Evolutionary conservation across 2,797 vertebrate species (phyloP).

Genomic region (Trachops cirrhosus): DNA sequence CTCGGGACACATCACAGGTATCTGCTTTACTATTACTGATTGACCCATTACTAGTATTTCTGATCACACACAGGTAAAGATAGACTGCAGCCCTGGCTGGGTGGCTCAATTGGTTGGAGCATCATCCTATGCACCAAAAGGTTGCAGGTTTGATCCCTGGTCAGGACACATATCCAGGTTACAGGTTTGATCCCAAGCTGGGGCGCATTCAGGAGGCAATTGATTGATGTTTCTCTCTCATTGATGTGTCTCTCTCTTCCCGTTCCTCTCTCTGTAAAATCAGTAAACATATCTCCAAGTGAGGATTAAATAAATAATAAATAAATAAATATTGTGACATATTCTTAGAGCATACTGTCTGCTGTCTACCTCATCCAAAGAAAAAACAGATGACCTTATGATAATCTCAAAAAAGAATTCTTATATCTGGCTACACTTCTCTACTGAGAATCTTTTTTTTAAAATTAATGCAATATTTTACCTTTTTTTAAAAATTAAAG

Average conservation of each 20-base stretch:
- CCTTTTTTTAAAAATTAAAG: not conserved
- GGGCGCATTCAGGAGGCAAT: not conserved
- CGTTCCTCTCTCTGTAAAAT: no score
- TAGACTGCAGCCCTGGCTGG: not conserved
- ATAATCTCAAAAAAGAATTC: not conserved
- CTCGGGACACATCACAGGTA: not conserved
- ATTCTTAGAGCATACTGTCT: not conserved
- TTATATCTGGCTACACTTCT: not conserved
- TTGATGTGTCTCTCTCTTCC: not conserved
- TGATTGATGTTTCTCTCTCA: not conserved
- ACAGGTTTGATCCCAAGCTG: not conserved
- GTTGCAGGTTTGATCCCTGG: no score
- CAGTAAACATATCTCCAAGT: no score
- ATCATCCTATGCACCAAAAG: not conserved
- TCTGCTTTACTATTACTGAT: not conserved
- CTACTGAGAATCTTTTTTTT: not conserved
- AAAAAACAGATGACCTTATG: not conserved
- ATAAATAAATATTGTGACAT: not conserved
- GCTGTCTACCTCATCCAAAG: not conserved
- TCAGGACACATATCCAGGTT: no score
- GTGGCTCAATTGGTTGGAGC: not conserved
- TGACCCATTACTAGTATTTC: not conserved
- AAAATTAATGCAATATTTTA: constrained; percentile 16
- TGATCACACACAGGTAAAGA: not conserved
- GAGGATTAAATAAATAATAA: no score